A percentile compares a stretch with the other conserved stretches of the same genome.
Conservation (phyloP, 2,797 vertebrate species). For the Falco biarmicus region DNA sequence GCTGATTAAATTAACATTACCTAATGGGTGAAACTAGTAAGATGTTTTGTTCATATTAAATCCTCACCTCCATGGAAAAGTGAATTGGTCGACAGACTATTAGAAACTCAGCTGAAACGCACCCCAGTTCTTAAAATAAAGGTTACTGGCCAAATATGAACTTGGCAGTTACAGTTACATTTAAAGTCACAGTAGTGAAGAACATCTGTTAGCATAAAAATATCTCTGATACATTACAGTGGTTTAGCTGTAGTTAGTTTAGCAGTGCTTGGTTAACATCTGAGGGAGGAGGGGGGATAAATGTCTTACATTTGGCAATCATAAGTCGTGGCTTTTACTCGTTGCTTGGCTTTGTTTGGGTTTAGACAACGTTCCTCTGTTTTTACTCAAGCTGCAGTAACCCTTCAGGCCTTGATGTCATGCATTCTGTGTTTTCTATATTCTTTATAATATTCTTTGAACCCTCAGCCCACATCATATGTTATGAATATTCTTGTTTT, state of each 20-base stretch:
- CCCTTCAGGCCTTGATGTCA: slow-evolving; percentile 31
- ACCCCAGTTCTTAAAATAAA: not conserved
- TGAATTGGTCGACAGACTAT: not conserved
- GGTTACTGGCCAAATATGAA: not conserved
- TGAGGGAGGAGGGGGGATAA: not conserved
- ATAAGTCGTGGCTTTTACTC: not conserved
- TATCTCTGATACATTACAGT: not conserved
- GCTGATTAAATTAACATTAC: slow-evolving; percentile 6
- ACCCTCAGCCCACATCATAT: not conserved
- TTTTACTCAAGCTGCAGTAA: slow-evolving; percentile 36
- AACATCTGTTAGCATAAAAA: slow-evolving; percentile 64
- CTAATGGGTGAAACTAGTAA: not conserved
- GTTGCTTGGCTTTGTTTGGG: slow-evolving; percentile 15
- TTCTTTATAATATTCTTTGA: slow-evolving; percentile 12
- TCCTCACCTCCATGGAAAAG: not conserved
- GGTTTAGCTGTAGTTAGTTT: slow-evolving; percentile 34
- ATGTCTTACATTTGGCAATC: not conserved
- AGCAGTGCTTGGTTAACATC: slow-evolving; percentile 40
- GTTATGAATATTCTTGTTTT: slow-evolving; percentile 36
- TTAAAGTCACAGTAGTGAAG: not conserved
- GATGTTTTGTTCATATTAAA: not conserved
- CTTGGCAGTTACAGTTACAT: not conserved
- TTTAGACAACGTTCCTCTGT: slow-evolving; percentile 42
- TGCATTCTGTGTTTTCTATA: slow-evolving; percentile 6
- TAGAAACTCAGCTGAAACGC: not conserved